Evolutionary conservation across 2,113 vertebrate genomes (phyloP).

Genomic region (Mustelus asterias): DNA sequence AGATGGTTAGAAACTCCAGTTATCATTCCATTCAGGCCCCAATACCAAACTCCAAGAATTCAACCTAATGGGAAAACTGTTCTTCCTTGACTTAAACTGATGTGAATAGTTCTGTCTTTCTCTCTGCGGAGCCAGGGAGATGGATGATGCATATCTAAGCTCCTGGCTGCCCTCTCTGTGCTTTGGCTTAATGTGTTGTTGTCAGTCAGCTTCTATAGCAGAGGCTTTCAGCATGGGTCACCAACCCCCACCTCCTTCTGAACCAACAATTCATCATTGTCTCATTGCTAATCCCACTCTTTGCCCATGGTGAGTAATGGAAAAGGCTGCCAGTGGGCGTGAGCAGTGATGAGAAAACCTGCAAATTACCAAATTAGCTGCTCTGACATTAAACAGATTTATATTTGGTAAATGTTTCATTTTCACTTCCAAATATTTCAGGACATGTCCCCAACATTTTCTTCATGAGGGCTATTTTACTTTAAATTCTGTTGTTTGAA

Average conservation of each 20-base stretch:
- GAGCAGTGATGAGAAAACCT: background rate
- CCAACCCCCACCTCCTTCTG: background rate
- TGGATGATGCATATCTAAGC: slow-evolving; percentile 1
- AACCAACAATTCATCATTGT: background rate
- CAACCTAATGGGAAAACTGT: background rate
- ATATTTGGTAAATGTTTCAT: background rate
- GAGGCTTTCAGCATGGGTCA: slow-evolving; percentile 11
- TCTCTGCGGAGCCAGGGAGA: background rate
- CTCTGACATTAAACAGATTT: background rate
- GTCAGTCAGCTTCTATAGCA: background rate
- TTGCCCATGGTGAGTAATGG: background rate
- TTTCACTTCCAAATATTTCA: background rate
- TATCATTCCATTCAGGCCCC: background rate
- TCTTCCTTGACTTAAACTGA: slow-evolving; percentile 29
- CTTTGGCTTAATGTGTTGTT: background rate
- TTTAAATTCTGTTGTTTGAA: background rate
- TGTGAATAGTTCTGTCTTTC: slow-evolving; percentile 28
- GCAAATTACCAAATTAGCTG: background rate
- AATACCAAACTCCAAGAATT: background rate
- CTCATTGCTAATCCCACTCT: background rate
- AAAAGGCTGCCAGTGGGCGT: background rate
- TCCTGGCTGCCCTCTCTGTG: background rate
- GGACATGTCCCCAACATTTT: background rate
- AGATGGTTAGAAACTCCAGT: background rate
- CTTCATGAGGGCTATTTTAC: background rate